These are phyloP conservation scores for Acleris cristana DNA, from an alignment of 2,888 invertebrate genomes.

Conservation along the genomic window DNA sequence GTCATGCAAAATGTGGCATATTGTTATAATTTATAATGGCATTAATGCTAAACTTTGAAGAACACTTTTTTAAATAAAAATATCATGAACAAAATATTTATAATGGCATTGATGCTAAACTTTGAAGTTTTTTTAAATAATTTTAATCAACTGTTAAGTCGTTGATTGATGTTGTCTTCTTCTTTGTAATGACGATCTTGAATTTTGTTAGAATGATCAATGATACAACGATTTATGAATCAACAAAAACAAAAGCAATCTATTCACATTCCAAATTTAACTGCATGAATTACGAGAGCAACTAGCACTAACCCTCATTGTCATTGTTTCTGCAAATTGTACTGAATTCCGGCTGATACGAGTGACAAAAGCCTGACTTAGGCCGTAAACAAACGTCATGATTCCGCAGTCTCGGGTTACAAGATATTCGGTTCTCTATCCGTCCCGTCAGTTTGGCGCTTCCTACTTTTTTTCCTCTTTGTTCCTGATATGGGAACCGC, in stretches of 20 bases:
- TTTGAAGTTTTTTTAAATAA: too few relatives aligned
- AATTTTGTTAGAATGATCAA: too few relatives aligned
- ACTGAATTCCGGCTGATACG: conserved; percentile 2
- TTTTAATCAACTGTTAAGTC: too few relatives aligned
- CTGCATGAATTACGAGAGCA: too few relatives aligned
- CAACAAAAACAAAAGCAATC: too few relatives aligned
- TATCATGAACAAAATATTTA: background rate
- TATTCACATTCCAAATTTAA: too few relatives aligned
- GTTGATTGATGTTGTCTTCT: too few relatives aligned
- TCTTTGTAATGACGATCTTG: too few relatives aligned
- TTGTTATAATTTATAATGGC: conserved; percentile 13
- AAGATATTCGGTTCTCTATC: conserved; percentile 40
- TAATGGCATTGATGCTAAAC: background rate
- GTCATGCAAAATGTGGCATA: conserved; percentile 34
- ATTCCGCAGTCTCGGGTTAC: conserved; percentile 54
- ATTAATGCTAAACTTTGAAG: background rate
- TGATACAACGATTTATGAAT: too few relatives aligned
- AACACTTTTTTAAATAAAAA: background rate
- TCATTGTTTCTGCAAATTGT: conserved; percentile 4
- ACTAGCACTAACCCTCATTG: background rate
- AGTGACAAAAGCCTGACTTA: conserved; percentile 23
- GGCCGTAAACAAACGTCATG: conserved; percentile 49
- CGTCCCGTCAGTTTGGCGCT: conserved; percentile 22
- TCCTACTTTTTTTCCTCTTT: conserved; percentile 13
- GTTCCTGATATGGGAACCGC: conserved; percentile 12